Evolutionary conservation across 23 tunicate species (phyloP).

Genomic region (Clavelina lepadiformis): DNA sequence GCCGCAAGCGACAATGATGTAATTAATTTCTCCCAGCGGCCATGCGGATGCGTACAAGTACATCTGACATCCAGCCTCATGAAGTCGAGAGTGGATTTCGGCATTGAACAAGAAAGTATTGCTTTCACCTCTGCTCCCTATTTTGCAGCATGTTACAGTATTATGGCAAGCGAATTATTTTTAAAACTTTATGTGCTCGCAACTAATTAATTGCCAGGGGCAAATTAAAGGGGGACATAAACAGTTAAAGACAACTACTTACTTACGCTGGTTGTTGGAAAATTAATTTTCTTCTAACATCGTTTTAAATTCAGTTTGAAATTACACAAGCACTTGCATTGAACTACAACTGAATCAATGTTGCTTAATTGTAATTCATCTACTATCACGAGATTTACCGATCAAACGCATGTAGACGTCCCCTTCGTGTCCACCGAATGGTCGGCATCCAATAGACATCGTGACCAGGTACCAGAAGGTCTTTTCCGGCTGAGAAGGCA

Average conservation of each 20-base stretch:
- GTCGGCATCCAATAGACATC: slow-evolving; percentile 71
- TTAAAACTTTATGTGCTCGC: not conserved
- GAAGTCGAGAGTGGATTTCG: slow-evolving; percentile 58
- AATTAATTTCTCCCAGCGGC: slow-evolving; percentile 56
- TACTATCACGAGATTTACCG: too few relatives aligned
- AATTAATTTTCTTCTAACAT: too few relatives aligned
- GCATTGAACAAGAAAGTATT: slow-evolving; percentile 56
- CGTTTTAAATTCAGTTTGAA: too few relatives aligned
- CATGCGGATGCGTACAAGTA: slow-evolving; percentile 34
- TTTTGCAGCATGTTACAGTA: too few relatives aligned
- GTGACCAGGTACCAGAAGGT: slow-evolving; percentile 69
- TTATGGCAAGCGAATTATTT: not conserved
- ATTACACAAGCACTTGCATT: too few relatives aligned
- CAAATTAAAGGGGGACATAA: too few relatives aligned
- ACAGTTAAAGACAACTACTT: too few relatives aligned
- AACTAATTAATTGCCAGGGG: too few relatives aligned
- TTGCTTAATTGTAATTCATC: too few relatives aligned
- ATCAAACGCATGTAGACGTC: slow-evolving; percentile 52
- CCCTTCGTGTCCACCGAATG: slow-evolving; percentile 93
- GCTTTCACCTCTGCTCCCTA: slow-evolving; percentile 49
- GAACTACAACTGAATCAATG: too few relatives aligned
- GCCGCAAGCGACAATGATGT: slow-evolving; percentile 49
- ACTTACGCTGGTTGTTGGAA: too few relatives aligned
- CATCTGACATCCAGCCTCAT: slow-evolving; percentile 57
- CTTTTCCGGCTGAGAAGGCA: slow-evolving; percentile 40